A percentile compares a stretch with the other conserved stretches of the same genome.
These are phyloP conservation scores for Grallaria varia DNA, from an alignment of 2,113 vertebrate genomes.

Conservation along the genomic window DNA sequence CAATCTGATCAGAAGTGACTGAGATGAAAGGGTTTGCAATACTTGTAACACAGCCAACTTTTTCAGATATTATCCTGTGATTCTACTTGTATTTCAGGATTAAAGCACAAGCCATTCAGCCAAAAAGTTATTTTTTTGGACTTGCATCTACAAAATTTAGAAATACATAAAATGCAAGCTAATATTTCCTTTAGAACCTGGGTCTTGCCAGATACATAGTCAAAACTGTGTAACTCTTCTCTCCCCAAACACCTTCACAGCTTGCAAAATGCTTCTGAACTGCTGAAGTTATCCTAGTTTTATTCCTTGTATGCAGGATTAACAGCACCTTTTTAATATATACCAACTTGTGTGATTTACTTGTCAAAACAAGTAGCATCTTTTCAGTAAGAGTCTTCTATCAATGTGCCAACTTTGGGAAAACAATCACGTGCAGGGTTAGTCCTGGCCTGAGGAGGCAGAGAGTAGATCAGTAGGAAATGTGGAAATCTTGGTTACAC, in stretches of 20 bases:
- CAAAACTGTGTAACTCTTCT: not conserved
- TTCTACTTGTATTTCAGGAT: not conserved
- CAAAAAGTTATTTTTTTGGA: not conserved
- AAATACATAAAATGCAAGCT: not conserved
- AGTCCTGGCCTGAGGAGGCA: not conserved
- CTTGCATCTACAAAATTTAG: not conserved
- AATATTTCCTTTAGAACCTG: not conserved
- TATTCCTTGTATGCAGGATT: not conserved
- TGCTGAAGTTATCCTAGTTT: not conserved
- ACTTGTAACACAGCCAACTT: not conserved
- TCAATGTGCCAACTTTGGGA: accelerated
- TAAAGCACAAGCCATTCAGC: not conserved
- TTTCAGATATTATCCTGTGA: not conserved
- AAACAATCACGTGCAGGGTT: not conserved
- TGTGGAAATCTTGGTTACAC: not conserved
- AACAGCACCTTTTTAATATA: not conserved
- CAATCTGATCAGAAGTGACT: not conserved
- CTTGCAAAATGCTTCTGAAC: not conserved
- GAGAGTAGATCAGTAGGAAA: not conserved
- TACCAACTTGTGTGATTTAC: not conserved
- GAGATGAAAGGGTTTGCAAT: accelerated
- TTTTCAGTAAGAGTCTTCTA: not conserved
- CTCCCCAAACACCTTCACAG: not conserved
- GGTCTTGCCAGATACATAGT: not conserved
- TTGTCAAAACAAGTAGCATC: not conserved